These are phyloP conservation scores for Ceratotherium simum DNA, from an alignment of 2,113 vertebrate genomes.

Conservation along the genomic window DNA sequence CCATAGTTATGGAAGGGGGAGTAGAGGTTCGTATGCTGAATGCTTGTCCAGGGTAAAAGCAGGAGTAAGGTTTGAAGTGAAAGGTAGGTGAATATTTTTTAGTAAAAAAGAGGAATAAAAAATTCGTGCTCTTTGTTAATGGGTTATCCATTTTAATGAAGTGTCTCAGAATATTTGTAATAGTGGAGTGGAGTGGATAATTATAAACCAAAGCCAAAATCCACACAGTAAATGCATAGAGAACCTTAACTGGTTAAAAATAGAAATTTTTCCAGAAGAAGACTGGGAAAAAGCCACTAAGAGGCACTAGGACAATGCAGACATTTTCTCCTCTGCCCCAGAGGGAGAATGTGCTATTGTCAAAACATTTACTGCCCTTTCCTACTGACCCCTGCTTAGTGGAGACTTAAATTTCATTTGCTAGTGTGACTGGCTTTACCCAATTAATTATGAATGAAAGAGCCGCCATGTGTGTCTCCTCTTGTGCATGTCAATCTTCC, in stretches of 20 bases:
- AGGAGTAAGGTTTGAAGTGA: neutral
- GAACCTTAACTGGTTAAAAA: neutral
- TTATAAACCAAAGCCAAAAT: neutral
- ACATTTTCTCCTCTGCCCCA: neutral
- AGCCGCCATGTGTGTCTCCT: rapidly evolving
- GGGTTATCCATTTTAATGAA: neutral
- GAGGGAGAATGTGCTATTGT: neutral
- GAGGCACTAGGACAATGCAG: rapidly evolving
- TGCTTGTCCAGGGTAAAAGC: neutral
- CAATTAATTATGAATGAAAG: neutral
- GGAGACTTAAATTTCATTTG: neutral
- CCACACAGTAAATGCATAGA: neutral
- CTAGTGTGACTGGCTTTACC: neutral
- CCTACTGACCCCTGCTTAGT: neutral
- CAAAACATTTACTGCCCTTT: neutral
- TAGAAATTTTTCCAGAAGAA: neutral
- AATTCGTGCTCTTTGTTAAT: neutral
- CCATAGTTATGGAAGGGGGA: neutral
- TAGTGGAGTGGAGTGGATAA: neutral
- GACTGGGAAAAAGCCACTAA: neutral
- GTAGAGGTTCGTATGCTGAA: neutral
- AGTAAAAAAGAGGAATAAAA: neutral
- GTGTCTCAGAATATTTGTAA: neutral
- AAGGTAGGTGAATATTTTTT: neutral
- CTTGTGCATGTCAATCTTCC: neutral